phyloP scores from a whole-genome alignment of 2,888 invertebrate genomes.

The Stegophylla sp. region DNA sequence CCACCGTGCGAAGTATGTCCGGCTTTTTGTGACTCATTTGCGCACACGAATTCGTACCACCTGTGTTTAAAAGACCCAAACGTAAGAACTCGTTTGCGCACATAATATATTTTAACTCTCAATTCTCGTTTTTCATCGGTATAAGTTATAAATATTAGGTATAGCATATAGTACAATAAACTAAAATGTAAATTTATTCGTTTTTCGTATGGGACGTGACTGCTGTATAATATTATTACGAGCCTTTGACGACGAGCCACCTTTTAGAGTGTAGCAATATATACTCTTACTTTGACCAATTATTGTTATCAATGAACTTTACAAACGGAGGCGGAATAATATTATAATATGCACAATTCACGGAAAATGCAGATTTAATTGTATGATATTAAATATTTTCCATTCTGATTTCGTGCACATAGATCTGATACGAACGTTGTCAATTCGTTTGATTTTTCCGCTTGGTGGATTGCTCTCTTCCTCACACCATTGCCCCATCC shows the following conservation, averaged over 20 bases:
- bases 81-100: no score
- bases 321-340: background rate
- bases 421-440: no score
- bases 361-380: background rate
- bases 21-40: no score
- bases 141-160: no score
- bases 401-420: background rate
- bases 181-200: background rate
- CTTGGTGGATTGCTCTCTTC: no score
- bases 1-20: no score
- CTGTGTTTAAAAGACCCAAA: no score
- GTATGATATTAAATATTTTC: background rate
- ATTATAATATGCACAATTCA: background rate
- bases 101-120: no score
- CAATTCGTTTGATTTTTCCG: no score
- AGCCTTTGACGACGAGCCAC: background rate
- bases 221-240: background rate
- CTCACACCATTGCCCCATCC: no score
- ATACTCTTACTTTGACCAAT: background rate
- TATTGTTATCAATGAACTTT: background rate
- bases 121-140: no score
- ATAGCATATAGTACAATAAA: background rate
- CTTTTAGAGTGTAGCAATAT: background rate
- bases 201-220: background rate
- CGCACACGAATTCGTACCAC: no score